These are phyloP conservation scores for Bombus affinis DNA, from an alignment of 1,140 invertebrate species.

Conservation along the genomic window DNA sequence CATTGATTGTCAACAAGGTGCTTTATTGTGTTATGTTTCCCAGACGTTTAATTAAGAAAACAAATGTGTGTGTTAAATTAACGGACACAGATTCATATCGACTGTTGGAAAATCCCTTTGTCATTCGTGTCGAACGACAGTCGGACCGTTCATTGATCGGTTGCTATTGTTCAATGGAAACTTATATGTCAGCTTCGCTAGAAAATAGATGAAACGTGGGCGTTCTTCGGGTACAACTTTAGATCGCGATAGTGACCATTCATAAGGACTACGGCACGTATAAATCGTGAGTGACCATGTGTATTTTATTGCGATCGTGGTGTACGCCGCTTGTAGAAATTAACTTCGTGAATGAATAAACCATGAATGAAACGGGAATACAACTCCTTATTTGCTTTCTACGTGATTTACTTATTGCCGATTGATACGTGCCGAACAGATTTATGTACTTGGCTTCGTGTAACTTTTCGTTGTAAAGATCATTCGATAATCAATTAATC, in stretches of 20 bases:
- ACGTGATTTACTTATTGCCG: conserved; percentile 1
- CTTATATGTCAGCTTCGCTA: not conserved
- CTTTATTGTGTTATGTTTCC: not conserved
- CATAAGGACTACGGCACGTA: not conserved
- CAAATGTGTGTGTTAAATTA: not conserved
- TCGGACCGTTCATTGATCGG: not conserved
- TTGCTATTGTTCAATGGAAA: not conserved
- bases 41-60: not conserved
- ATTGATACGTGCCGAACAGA: not conserved
- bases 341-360: conserved; percentile 40
- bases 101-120: no score
- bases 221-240: not conserved
- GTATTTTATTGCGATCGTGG: not conserved
- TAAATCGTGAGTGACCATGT: conserved; percentile 21
- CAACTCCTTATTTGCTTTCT: not conserved
- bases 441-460: not conserved
- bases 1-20: not conserved
- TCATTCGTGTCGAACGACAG: not conserved
- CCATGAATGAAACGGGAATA: conserved; percentile 26
- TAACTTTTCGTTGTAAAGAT: not conserved
- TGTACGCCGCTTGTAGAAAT: conserved; percentile 1
- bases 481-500: not conserved
- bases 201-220: not conserved
- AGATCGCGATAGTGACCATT: conserved; percentile 30
- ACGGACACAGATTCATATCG: not conserved